A percentile compares a stretch with the other conserved stretches of the same genome.
Conservation (phyloP, 2,888 invertebrate genomes). For the Microdon myrmicae region DNA sequence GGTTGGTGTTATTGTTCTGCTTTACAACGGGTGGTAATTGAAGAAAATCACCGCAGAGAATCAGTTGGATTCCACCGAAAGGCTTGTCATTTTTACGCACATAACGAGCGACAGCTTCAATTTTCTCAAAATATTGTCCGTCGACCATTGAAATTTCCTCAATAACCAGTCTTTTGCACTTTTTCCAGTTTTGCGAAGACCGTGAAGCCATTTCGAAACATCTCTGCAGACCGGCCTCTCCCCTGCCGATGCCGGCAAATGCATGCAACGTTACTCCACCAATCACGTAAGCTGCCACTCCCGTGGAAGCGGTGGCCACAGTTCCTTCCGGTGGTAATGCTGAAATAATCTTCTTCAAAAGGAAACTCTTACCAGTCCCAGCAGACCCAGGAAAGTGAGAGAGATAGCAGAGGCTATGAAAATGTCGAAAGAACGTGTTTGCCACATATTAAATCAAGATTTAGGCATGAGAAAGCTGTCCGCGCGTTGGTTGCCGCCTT, state of each 20-base stretch:
- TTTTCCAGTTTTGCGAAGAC: conserved; percentile 78
- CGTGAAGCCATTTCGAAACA: conserved; percentile 77
- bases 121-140: conserved; percentile 88
- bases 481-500: too few relatives aligned
- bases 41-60: conserved; percentile 94
- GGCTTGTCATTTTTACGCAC: conserved; percentile 84
- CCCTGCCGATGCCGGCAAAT: conserved; percentile 92
- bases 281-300: conserved; percentile 94
- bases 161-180: conserved; percentile 89
- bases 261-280: conserved; percentile 93
- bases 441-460: too few relatives aligned
- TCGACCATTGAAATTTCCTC: conserved; percentile 98
- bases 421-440: too few relatives aligned
- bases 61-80: conserved; percentile 94
- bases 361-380: conserved; percentile 93
- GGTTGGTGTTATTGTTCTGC: conserved; percentile 55
- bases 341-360: conserved; percentile 85
- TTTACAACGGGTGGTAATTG: conserved; percentile 86
- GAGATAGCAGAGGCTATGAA: too few relatives aligned
- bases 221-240: conserved; percentile 76
- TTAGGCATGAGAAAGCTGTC: too few relatives aligned
- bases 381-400: conserved; percentile 94
- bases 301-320: conserved; percentile 93
- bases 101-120: conserved; percentile 84
- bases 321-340: conserved; percentile 91